A percentile compares a stretch with the other conserved stretches of the same genome.
These are phyloP conservation scores for Atlantisia rogersi DNA, from an alignment of 2,113 vertebrate genomes.

Conservation along the genomic window DNA sequence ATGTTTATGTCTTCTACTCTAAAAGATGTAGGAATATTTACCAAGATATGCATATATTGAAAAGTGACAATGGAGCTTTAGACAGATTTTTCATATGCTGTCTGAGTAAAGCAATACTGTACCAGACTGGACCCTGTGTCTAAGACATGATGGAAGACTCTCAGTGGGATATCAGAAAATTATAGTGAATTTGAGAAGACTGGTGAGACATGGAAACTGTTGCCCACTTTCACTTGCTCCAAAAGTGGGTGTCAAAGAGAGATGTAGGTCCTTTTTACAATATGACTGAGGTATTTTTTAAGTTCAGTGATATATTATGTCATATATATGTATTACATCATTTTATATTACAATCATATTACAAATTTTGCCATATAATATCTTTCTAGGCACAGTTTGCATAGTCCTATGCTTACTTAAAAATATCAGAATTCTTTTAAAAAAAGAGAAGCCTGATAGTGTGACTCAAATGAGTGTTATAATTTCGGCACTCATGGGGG, in stretches of 20 bases:
- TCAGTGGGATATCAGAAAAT: not conserved
- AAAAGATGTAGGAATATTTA: not conserved
- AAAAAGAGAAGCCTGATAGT: not conserved
- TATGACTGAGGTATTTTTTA: not conserved
- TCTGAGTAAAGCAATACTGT: not conserved
- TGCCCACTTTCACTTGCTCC: not conserved
- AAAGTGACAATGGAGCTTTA: not conserved
- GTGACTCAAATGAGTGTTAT: not conserved
- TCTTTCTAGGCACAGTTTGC: not conserved
- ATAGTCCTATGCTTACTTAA: not conserved
- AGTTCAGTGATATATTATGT: not conserved
- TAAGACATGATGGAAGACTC: not conserved
- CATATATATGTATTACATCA: too few species aligned
- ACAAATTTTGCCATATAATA: not conserved
- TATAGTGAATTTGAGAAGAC: not conserved
- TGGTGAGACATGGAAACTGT: not conserved
- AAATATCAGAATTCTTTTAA: not conserved
- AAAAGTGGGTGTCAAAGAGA: not conserved
- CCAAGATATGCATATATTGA: not conserved
- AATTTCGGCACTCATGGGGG: not conserved
- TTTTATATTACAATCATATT: not conserved
- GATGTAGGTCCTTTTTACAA: fast-evolving
- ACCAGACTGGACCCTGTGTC: not conserved
- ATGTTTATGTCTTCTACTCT: not conserved
- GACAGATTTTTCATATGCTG: not conserved